Base-by-base conservation (phyloP, 2,797 vertebrate genomes). In the Microhierax caerulescens region DNA sequence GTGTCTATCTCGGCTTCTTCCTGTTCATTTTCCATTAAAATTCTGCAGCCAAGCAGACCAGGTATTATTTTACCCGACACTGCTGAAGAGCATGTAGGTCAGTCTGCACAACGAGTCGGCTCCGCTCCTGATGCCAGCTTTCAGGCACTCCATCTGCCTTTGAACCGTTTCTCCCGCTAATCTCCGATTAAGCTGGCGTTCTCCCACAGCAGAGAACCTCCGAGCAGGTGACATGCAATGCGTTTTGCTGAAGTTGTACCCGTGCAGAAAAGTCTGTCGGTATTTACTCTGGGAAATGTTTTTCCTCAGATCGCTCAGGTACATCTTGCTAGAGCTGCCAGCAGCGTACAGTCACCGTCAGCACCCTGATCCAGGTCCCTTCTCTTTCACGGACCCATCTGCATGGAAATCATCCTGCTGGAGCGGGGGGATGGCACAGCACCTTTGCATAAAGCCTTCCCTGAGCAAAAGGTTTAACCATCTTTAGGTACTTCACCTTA, bases 21-120 rank as follows among this genome's bases (percentile, higher is more conserved):
- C 86, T 72, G 48, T 23, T 57, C 69, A 30, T 39, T 81, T 48
- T 14, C 34, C 9, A 43, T 78, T 56, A 89, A 74, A 69, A 91
- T 70, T 18, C 77, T 67, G 30, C 65, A 90, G 74, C 57, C 64
- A 43, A 54, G 48, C 7, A 83, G 88, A 22, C 70, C 24, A 41
- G 79, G 77, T 68, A 69, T 73, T 82, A 75, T 91, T 92, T 81
- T 51, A 93, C 85, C 76, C 92, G 95, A 90, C 68, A 56, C 73
- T 72, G 74, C 87, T 92, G 19, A 86, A 80, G 36, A 97, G 67
- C 78, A 53, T 76, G 91, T 53, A 43, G 89, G 90, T 77, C 92
- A 92, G 91, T 8, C 32, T 96, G 78, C 61, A 70, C 24, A 70
- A 77, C 81, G 68, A 69, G 85, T 13, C 76, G 63, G 64, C 53